A percentile compares a stretch with the other conserved stretches of the same genome.
Evolutionary conservation across 2,888 invertebrate genomes (phyloP).

Genomic region (Oligia latruncula): DNA sequence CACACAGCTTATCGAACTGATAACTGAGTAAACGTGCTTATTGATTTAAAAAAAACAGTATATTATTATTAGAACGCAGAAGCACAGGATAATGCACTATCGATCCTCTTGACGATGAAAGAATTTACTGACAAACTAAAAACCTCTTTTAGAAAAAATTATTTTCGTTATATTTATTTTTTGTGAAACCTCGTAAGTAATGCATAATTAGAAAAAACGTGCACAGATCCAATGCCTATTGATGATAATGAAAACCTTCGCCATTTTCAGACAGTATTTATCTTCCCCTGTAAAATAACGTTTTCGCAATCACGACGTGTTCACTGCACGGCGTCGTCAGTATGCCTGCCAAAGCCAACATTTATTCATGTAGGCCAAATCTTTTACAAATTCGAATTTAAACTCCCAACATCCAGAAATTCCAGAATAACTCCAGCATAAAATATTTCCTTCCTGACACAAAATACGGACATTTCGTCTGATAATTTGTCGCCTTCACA

Average conservation of each 20-base stretch:
- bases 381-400: neutral
- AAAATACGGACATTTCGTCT: slow-evolving; percentile 31
- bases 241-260: neutral
- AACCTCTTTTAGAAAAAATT: neutral
- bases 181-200: neutral
- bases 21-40: neutral
- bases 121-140: neutral
- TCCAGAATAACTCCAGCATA: slow-evolving; percentile 30
- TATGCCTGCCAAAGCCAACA: neutral
- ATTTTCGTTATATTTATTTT: neutral
- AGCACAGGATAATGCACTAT: neutral
- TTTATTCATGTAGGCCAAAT: neutral
- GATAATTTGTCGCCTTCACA: slow-evolving; percentile 44
- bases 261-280: neutral
- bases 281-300: neutral
- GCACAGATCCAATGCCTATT: neutral
- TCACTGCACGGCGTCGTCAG: neutral
- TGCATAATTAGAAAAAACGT: neutral
- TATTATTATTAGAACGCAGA: neutral
- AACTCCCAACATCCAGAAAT: neutral
- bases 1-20: neutral
- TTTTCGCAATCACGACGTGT: neutral
- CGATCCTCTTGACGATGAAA: neutral
- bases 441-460: slow-evolving; percentile 45
- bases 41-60: neutral